Conservation (phyloP, 2,113 vertebrate genomes). For the Cyphomyrus plagiostoma region DNA sequence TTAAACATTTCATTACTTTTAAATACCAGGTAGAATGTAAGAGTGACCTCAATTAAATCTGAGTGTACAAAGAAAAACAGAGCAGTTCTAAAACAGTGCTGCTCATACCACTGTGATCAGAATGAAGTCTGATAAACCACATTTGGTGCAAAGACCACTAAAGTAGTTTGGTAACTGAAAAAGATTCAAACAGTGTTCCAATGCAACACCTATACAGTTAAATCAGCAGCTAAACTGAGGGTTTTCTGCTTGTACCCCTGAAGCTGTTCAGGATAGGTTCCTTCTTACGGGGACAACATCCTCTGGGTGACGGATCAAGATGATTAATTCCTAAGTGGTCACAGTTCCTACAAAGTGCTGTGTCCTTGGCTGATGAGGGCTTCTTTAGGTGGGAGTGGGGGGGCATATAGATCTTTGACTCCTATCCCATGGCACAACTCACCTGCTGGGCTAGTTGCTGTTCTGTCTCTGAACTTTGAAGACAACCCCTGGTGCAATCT, state of each 20-base stretch:
- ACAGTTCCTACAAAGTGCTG: not conserved
- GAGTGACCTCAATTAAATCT: not conserved
- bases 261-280: not conserved
- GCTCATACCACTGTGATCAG: not conserved
- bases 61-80: not conserved
- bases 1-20: not conserved
- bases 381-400: not conserved
- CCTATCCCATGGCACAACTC: not conserved
- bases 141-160: not conserved
- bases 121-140: not conserved
- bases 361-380: not conserved
- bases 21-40: not conserved
- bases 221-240: not conserved
- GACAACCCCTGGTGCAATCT: constrained; percentile 40
- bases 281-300: not conserved
- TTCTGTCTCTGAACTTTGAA: constrained; percentile 62
- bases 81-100: not conserved
- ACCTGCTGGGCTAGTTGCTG: constrained; percentile 39
- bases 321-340: not conserved
- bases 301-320: not conserved
- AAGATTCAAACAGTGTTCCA: not conserved
- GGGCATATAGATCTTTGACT: not conserved
- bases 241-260: not conserved
- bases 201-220: not conserved
- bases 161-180: not conserved